These are phyloP conservation scores for Limonius californicus DNA, from an alignment of 1,140 invertebrate genomes.

Conservation along the genomic window DNA sequence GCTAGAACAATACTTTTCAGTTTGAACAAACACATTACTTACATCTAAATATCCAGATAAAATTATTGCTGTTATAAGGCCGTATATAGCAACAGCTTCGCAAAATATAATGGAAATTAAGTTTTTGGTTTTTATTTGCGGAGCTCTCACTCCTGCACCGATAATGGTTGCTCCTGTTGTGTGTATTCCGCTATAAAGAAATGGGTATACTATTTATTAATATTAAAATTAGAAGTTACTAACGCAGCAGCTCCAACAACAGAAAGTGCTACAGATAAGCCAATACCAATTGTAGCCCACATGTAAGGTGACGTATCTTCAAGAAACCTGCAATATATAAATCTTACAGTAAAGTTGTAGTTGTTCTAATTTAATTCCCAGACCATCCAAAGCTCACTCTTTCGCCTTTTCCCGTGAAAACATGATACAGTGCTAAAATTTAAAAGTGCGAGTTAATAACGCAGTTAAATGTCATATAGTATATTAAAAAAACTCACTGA, in stretches of 20 bases:
- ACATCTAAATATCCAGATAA: slow-evolving; percentile 66
- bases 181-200: slow-evolving; percentile 74
- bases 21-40: slow-evolving; percentile 22
- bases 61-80: slow-evolving; percentile 88
- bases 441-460: slow-evolving; percentile 12
- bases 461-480: not conserved
- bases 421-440: slow-evolving; percentile 30
- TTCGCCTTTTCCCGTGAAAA: slow-evolving; percentile 39
- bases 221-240: not conserved
- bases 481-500: slow-evolving; percentile 29
- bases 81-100: slow-evolving; percentile 92
- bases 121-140: slow-evolving; percentile 98
- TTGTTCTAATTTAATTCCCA: not conserved
- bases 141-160: slow-evolving; percentile 96
- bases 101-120: slow-evolving; percentile 95
- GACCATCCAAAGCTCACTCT: slow-evolving; percentile 39
- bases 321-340: slow-evolving; percentile 61
- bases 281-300: slow-evolving; percentile 88
- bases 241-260: slow-evolving; percentile 89
- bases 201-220: not conserved
- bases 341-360: not conserved
- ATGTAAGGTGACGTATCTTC: slow-evolving; percentile 83
- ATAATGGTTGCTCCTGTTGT: slow-evolving; percentile 95
- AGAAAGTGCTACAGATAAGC: slow-evolving; percentile 84
- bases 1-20: too few relatives aligned